Base-by-base conservation (phyloP, 2,888 invertebrate species). In the Clunio marinus region DNA sequence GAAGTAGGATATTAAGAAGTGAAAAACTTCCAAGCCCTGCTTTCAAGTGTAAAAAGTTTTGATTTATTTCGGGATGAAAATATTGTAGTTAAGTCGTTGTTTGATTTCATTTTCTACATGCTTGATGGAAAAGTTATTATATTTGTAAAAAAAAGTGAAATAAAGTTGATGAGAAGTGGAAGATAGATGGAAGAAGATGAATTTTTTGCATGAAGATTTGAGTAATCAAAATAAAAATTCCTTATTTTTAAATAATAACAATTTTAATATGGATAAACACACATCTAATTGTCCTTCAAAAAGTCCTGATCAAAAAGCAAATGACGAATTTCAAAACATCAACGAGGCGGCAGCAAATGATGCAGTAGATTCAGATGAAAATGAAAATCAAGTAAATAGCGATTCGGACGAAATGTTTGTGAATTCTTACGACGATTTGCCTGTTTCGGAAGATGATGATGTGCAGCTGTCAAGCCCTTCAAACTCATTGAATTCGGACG, bases 401-500 rank as follows among this genome's bases (percentile, higher is more conserved):
- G 41, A 41, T n/a, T 41, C 41, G 4, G 41, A 41, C 10, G 41
- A 41, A n/a, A 41, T n/a, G 10, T 15, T 15, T 13, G 41, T 41
- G 10, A 41, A 41, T 10, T 41, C 41, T 5, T 41, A 41, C 41
- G 41, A 41, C 10, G 41, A 41, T 10, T 41, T 41, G 41, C 41
- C 41, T 13, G 41, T 41, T 10, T 41, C 41, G 2, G 41, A 41
- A 41, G 51, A 41, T 41, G 41, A 51, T 17, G 51, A 51, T 17
- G 51, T 51, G 7, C 51, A 51, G 10, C 51, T 51, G 4, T 51
- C 51, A 17, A 51, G 51, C 22, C 51, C 51, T 17, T 51, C 51
- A 22, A 51, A 51, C 20, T 51, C 51, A 2, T 41, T 41, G 10
- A 62, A 62, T 22, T 62, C 62, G n/a, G 63, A 27, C 22, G 37